phyloP scores from a whole-genome alignment of 2,113 vertebrate species.

The Hemichromis elongatus region DNA sequence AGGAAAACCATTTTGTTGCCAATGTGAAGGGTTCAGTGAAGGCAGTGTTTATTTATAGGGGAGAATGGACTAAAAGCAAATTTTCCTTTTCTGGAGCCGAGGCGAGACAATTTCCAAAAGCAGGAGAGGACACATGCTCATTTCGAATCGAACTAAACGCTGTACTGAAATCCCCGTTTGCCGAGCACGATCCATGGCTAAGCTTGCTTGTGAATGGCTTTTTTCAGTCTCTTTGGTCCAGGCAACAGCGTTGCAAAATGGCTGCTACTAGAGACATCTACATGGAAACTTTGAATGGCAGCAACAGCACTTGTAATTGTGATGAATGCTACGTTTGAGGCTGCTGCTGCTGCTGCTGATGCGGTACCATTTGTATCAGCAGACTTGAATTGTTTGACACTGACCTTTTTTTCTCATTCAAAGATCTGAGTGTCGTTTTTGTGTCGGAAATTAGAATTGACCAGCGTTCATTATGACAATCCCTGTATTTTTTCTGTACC shows the following conservation, averaged over 20 bases:
- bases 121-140: conserved; percentile 23
- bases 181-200: conserved; percentile 22
- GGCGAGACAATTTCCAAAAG: neutral
- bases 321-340: conserved; percentile 16
- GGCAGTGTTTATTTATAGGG: conserved; percentile 52
- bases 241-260: conserved; percentile 67
- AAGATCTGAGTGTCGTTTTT: conserved; percentile 4
- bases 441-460: neutral
- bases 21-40: conserved; percentile 43
- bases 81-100: neutral
- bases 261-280: conserved; percentile 68
- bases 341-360: neutral
- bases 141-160: neutral
- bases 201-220: conserved; percentile 41
- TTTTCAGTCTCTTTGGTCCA: conserved; percentile 52
- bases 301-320: conserved; percentile 31
- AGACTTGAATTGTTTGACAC: neutral
- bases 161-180: conserved; percentile 3
- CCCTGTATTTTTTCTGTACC: neutral
- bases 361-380: neutral
- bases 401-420: conserved; percentile 34
- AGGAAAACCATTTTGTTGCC: conserved; percentile 66
- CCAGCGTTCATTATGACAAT: neutral
- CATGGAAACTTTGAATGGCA: conserved; percentile 71
- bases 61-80: conserved; percentile 36